A percentile compares a stretch with the other conserved stretches of the same genome.
These are phyloP conservation scores for Colius striatus DNA, from an alignment of 2,113 vertebrate species.

Conservation along the genomic window DNA sequence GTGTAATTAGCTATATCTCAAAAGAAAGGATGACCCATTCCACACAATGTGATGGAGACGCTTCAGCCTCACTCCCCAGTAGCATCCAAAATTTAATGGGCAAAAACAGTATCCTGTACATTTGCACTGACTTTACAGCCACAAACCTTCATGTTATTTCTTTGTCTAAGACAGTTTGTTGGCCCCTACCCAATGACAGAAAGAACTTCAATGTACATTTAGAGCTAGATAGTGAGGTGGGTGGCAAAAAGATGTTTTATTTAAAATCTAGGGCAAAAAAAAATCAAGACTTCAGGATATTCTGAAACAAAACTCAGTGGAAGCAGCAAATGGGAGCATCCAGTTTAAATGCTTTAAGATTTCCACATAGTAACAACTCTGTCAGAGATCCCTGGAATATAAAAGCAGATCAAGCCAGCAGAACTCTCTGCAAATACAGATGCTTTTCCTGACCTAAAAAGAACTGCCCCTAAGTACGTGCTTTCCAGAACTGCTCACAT, in stretches of 20 bases:
- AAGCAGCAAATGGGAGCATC: neutral
- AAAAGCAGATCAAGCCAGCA: neutral
- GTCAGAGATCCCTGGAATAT: neutral
- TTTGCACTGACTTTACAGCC: neutral
- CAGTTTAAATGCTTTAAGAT: neutral
- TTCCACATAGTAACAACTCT: neutral
- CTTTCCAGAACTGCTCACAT: constrained; percentile 2
- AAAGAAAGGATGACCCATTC: neutral
- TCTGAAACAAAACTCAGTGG: neutral
- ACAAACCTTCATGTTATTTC: neutral
- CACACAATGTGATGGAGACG: neutral
- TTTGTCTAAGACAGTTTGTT: neutral
- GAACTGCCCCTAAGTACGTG: neutral
- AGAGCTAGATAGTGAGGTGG: neutral
- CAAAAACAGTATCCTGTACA: neutral
- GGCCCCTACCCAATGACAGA: neutral
- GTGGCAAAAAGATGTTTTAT: neutral
- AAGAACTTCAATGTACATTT: neutral
- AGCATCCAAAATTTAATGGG: neutral
- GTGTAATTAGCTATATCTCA: neutral
- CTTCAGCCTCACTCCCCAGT: neutral
- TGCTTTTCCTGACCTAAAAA: neutral
- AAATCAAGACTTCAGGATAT: neutral
- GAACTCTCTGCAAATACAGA: neutral
- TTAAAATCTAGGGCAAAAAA: neutral